These are phyloP conservation scores for Archaeoteleia sp. DNA, from an alignment of 2,888 invertebrate species.

Conservation along the genomic window DNA sequence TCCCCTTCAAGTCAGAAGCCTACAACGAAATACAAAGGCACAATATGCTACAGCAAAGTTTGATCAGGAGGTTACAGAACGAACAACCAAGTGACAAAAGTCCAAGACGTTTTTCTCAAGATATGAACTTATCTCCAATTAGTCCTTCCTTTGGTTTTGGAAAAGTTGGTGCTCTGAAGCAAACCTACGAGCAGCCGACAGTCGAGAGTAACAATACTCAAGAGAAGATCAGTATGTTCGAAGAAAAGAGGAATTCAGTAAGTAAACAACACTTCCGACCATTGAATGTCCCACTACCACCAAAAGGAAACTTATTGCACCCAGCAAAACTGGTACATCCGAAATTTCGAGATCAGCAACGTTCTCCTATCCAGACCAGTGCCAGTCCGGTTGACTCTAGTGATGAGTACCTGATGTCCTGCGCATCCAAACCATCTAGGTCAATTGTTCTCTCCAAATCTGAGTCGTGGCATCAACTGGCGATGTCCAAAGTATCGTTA, in stretches of 20 bases:
- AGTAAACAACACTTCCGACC: slow-evolving; percentile 58
- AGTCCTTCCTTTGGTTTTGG: slow-evolving; percentile 49
- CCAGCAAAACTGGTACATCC: slow-evolving; percentile 53
- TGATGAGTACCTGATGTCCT: slow-evolving; percentile 71
- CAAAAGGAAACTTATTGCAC: slow-evolving; percentile 57
- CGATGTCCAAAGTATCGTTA: slow-evolving; percentile 67
- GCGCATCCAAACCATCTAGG: slow-evolving; percentile 66
- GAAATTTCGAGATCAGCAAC: slow-evolving; percentile 52
- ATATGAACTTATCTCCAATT: slow-evolving; percentile 35
- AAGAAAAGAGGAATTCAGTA: slow-evolving; percentile 54
- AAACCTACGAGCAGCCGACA: slow-evolving; percentile 54
- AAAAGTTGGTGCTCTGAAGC: slow-evolving; percentile 51
- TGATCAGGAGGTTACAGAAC: slow-evolving; percentile 59
- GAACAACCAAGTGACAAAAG: slow-evolving; percentile 39
- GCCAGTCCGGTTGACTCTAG: slow-evolving; percentile 65
- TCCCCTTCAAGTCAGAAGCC: background rate
- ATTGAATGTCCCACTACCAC: slow-evolving; percentile 56
- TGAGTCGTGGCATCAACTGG: slow-evolving; percentile 88
- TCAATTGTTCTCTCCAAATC: slow-evolving; percentile 79
- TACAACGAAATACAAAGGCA: slow-evolving; percentile 67
- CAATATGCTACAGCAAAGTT: slow-evolving; percentile 68
- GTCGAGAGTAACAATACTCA: slow-evolving; percentile 62
- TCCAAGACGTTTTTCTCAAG: slow-evolving; percentile 41
- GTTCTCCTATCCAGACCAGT: slow-evolving; percentile 54
- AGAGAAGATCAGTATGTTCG: slow-evolving; percentile 65